These are phyloP conservation scores for Branchinecta sandiegonensis DNA, from an alignment of 2,888 invertebrate genomes.

Conservation along the genomic window DNA sequence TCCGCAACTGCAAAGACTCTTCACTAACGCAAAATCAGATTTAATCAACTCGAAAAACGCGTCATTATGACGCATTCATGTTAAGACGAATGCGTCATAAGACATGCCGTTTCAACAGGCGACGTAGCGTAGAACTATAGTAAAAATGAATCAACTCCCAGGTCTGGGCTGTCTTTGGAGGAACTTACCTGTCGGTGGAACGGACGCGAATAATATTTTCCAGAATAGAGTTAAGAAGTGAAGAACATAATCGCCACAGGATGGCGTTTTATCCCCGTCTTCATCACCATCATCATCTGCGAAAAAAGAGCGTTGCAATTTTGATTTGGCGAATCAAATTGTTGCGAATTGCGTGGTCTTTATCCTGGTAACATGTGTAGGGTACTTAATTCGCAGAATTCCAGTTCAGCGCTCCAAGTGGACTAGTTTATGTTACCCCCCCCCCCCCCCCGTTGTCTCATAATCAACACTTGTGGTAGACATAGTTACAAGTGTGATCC, in stretches of 20 bases:
- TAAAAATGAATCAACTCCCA: background rate
- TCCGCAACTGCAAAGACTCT: no score
- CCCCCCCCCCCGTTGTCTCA: no score
- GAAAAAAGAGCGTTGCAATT: constrained; percentile 16
- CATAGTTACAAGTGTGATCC: no score
- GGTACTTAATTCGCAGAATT: no score
- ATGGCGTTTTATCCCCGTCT: constrained; percentile 50
- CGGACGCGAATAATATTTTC: constrained; percentile 94
- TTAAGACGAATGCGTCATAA: no score
- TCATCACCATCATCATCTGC: constrained; percentile 38
- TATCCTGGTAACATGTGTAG: background rate
- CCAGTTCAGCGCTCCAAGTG: no score
- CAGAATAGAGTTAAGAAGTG: constrained; percentile 93
- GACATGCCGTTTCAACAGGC: background rate
- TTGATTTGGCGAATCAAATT: no score
- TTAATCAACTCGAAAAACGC: background rate
- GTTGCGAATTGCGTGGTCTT: background rate
- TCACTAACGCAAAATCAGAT: background rate
- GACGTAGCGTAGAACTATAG: background rate
- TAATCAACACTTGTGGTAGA: no score
- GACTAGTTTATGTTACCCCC: no score
- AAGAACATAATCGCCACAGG: constrained; percentile 82
- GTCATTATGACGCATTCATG: no score
- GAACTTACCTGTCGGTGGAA: constrained; percentile 82
- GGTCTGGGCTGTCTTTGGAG: background rate